Evolutionary conservation across 2,797 vertebrate genomes (phyloP), one percentile per base, ranked within the genome.

Genomic region (Hydrolagus colliei): DNA sequence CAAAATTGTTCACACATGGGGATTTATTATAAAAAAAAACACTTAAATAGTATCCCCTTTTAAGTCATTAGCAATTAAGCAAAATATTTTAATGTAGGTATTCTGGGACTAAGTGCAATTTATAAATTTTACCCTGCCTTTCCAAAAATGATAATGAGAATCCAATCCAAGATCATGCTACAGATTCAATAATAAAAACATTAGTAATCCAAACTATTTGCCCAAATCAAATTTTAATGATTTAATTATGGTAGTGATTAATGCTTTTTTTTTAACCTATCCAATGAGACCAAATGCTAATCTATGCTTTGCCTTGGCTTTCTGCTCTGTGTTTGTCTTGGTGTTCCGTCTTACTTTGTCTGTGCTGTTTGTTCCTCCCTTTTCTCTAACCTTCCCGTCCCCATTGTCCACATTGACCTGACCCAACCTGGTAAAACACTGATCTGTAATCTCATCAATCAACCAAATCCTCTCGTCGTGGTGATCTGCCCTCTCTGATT

Each of bases 261-360:
- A 3, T 52, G 41, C 41, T 82, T 82, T 63, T 67, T 67, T 90
- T 90, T 88, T 88, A 89, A 88, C 86, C 90, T 87, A 86, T 89
- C 88, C 91, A 92, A 89, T 92, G 92, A 92, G 92, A 93, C 93
- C 92, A 90, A 92, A 93, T 92, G 91, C 93, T 94, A 92, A 93
- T 93, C 93, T 89, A 92, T 92, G 91, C 93, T 94, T 93, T 93
- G 93, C 93, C 93, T 93, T 93, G 94, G 93, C 94, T 95, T 94
- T 93, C 94, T 95, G 92, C 93, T 94, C 90, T 93, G 91, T 93
- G 91, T 94, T 52, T 93, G 93, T 94, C 94, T 92, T 90, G 91
- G 91, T 94, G 93, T 94, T 93, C 92, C 91, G 91, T 94, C 92
- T 92, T 91, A 93, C 93, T 91, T 93, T 87, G 93, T 94, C 93